Evolutionary conservation across 2,888 invertebrate species (phyloP), one percentile per base, ranked within the genome.

Genomic region (Volucella zonaria): DNA sequence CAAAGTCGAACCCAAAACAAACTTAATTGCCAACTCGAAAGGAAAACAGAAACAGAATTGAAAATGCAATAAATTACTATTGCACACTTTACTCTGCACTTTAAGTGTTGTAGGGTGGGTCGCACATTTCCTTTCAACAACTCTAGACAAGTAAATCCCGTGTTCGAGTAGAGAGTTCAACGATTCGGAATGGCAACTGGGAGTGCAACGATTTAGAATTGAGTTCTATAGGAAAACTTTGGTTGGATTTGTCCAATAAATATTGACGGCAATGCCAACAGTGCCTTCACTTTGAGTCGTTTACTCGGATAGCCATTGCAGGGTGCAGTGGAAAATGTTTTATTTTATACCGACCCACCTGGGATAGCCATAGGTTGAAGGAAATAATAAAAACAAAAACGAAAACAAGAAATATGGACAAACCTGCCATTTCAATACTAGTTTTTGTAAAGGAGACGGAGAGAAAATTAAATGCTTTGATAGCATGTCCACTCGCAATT

Each of bases 401-500:
- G 31, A 54, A 45, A 43, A 40, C 51, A 71, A n/a, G 23, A 45
- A 11, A 64, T 38, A 14, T 45, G 18, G 38, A 31, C 6, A 31
- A 31, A 31, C 14, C 18, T 61, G 38, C 54, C 42, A n/a, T 40
- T 45, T 52, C 14, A 40, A 14, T 45, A n/a, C n/a, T 38, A 14
- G 23, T 49, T 18, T 15, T 15, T 68, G 23, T 62, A 47, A 38
- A 38, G 51, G 58, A 31, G 31, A 31, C 6, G 6, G 31, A 31
- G 31, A 6, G 6, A 31, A 76, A 81, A 70, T 76, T 58, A 77
- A 82, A 82, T 82, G 82, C 43, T 77, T 47, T 67, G 77, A 71
- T 82, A 67, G 82, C 82, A 77, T 82, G 82, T 71, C 54, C 71
- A 71, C 47, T 54, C 10, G 71, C 77, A 82, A 77, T 82, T 82